Evolutionary conservation across 2,888 invertebrate species (phyloP).

Genomic region (Pyrocoelia pectoralis): DNA sequence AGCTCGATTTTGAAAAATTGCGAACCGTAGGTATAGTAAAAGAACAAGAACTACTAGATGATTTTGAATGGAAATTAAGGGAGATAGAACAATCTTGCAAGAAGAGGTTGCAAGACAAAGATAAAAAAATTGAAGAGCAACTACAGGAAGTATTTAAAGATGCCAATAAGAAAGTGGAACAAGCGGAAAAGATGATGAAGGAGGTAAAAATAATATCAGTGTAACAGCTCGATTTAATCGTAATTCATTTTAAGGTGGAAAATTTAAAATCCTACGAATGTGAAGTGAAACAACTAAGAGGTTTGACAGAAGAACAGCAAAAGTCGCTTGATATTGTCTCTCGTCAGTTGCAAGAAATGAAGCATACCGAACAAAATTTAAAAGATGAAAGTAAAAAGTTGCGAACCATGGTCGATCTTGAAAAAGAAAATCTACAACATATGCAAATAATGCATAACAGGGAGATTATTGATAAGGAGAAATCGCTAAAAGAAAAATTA

Average conservation of each 20-base stretch:
- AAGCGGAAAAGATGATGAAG: slow-evolving; percentile 56
- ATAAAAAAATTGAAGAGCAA: slow-evolving; percentile 66
- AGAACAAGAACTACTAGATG: slow-evolving; percentile 77
- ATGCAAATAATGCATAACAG: slow-evolving; percentile 56
- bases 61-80: slow-evolving; percentile 86
- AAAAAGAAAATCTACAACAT: slow-evolving; percentile 58
- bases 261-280: slow-evolving; percentile 65
- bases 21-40: slow-evolving; percentile 73
- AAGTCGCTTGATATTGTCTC: slow-evolving; percentile 64
- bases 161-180: slow-evolving; percentile 55
- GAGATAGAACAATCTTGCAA: slow-evolving; percentile 78
- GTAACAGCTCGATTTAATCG: not conserved
- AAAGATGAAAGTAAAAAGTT: slow-evolving; percentile 62
- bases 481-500: slow-evolving; percentile 56
- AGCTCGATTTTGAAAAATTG: slow-evolving; percentile 73
- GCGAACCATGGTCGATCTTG: slow-evolving; percentile 53
- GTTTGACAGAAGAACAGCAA: slow-evolving; percentile 68
- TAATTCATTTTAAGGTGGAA: slow-evolving; percentile 56
- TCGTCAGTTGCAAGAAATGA: slow-evolving; percentile 66
- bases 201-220: slow-evolving; percentile 46
- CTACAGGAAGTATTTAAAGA: slow-evolving; percentile 57
- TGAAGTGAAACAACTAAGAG: slow-evolving; percentile 66
- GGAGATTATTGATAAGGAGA: slow-evolving; percentile 60
- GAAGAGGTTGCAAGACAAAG: slow-evolving; percentile 68
- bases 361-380: slow-evolving; percentile 64